Evolutionary conservation across 2,888 invertebrate genomes (phyloP), one percentile per base, ranked within the genome.

Genomic region (Euphydryas editha): DNA sequence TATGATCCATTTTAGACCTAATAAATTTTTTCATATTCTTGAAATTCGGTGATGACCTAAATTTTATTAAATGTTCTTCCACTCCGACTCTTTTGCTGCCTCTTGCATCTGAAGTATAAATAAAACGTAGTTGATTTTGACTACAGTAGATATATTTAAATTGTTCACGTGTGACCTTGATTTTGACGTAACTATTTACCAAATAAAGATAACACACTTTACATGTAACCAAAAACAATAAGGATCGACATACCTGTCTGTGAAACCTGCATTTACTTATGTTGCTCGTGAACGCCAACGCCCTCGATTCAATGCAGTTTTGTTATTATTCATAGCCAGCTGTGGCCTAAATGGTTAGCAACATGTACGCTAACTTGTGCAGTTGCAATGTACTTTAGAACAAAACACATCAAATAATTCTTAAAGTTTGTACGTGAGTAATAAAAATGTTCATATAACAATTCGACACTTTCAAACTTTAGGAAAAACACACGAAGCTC

Each of bases 1-100:
- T 71, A 71, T 81, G 78, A 62, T 82, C 81, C 59, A 82, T 80
- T 70, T 86, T 83, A 0, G 78, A 82, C 47, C 82, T 81, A 0
- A 86, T 73, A 69, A 84, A 86, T 56, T 90, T 89, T 72, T 82
- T 87, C 88, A 88, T 90, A 39, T 86, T 84, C 74, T 83, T 86
- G 56, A 87, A 86, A 68, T 87, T 86, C 21, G 83, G 84, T 0
- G 85, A 87, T 17, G 87, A 82, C 17, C 81, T 78, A 72, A 87
- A 86, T 36, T 81, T 82, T 46, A 86, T 79, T 11, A 72, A 72
- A 37, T 84, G 79, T 67, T 84, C 85, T 71, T 84, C 80, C 62
- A 77, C 78, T 37, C 76, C 77, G 39, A 75, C 71, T 73, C 73
- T 74, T 63, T 71, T 71, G 58, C 68, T 64, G 57, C 72, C 70